Conservation (phyloP, 2,797 vertebrate species). For the Sebastes nivosus region DNA sequence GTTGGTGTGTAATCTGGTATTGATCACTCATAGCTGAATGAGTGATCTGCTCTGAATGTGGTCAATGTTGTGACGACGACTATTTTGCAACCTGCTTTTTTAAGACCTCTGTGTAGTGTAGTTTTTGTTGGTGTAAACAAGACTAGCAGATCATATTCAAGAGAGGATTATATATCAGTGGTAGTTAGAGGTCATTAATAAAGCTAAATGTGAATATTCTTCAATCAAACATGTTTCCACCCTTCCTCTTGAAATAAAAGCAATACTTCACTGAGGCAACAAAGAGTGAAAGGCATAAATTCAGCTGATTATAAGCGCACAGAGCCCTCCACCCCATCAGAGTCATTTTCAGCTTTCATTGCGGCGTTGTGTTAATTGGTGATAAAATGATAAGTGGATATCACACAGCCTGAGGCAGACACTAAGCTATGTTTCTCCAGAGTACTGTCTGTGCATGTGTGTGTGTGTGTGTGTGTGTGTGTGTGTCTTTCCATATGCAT, state of each 20-base stretch:
- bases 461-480: background rate
- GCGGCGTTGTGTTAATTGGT: conserved; percentile 68
- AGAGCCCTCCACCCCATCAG: conserved; percentile 25
- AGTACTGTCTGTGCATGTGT: background rate
- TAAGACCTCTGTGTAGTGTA: conserved; percentile 6
- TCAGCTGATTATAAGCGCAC: conserved; percentile 52
- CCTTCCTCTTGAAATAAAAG: conserved; percentile 27
- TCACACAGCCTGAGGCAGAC: conserved; percentile 53
- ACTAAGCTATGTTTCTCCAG: conserved; percentile 21
- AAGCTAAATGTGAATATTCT: conserved; percentile 15
- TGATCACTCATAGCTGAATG: conserved; percentile 57
- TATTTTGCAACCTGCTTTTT: conserved; percentile 48
- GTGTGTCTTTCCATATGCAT: conserved; percentile 9
- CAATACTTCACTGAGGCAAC: conserved; percentile 43
- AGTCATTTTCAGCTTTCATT: conserved; percentile 48
- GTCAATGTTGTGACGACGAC: conserved; percentile 29
- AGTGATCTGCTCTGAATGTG: conserved; percentile 43
- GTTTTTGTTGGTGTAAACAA: background rate
- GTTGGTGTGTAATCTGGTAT: conserved; percentile 61
- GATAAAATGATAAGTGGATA: conserved; percentile 71
- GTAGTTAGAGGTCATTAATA: background rate
- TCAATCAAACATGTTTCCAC: background rate
- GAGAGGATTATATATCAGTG: background rate
- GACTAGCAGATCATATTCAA: background rate
- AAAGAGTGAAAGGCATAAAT: conserved; percentile 57